Base-by-base conservation (phyloP, 2,888 invertebrate genomes). In the Thera britannica region DNA sequence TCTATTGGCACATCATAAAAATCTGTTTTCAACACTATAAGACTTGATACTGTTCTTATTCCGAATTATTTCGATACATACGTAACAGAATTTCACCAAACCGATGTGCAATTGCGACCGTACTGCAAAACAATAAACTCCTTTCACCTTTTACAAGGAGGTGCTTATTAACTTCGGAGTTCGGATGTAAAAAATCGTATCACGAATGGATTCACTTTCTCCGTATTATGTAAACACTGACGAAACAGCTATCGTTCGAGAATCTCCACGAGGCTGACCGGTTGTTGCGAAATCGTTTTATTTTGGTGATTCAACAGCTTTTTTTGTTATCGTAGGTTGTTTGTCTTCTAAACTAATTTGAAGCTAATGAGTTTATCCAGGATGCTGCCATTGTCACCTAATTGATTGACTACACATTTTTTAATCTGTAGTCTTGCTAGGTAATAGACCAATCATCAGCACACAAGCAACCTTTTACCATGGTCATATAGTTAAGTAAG, bases 141-240 rank as follows among this genome's bases (percentile, higher is more conserved):
- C 73, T 76, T 74, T 73, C 72, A 72, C 74, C 59, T 65, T 70
- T 65, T 77, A 73, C 74, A 77, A 80, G 72, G 70, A 79, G 72
- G 68, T 69, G 77, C 67, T 76, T 79, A 77, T 79, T 77, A 78
- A 78, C 71, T 77, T 74, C 74, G 74, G 71, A 75, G 78, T 77
- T 74, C 72, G 75, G 72, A 76, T 79, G 77, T 76, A 80, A 72
- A 78, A 79, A 80, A 79, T 78, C 75, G 75, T 75, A 79, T 79
- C 80, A 79, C 77, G 75, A 79, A 72, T 67, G 70, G 57, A 66
- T 62, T 66, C 66, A 70, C 70, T 70, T 70, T 70, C 70, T 70
- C 70, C 58, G 57, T 73, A 74, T 84, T 84, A 84, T 81, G 80
- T 81, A 84, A 84, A 79, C 78, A 77, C 67, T 75, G 77, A 70